Evolutionary conservation across 2,888 invertebrate genomes (phyloP), one percentile per base, ranked within the genome.

Genomic region (Cecidostiba fungosa): DNA sequence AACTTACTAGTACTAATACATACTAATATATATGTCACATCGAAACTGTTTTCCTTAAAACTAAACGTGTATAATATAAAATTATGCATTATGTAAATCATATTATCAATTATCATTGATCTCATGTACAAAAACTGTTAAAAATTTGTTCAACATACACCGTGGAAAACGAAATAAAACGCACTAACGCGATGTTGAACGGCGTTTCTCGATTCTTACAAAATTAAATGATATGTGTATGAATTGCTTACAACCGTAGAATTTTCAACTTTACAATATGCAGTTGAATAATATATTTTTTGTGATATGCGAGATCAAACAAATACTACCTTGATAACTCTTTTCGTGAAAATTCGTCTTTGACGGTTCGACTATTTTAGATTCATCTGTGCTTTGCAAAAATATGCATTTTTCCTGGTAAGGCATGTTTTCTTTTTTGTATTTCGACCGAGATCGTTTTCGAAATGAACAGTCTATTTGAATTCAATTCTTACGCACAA

Each of bases 21-120:
- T 78, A 26, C 70, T 85, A 77, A 77, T 47, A 81, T 36, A 73
- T 77, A 82, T 81, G 43, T 85, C 78, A 85, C 81, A 85, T 82
- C 72, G 77, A 82, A 70, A 74, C 54, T 70, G 14, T 32, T 72
- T 66, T 36, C 5, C 70, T 80, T 43, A 62, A 70, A 72, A 66
- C 5, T 73, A 59, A 23, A 50, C 19, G n/a, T n/a, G 6, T 59
- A n/a, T 76, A 82, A 59, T 59, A 59, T 59, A 59, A 59, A n/a
- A 59, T 59, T 43, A 29, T 47, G 50, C 47, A 47, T 43, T 19
- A 80, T 69, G n/a, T 70, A 80, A 70, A 77, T 39, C 19, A 59
- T 36, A 59, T 39, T 59, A n/a, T 59, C 23, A n/a, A 50, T 85
- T 62, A 19, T 73, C 72, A 81, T 72, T n/a, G 43, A 82, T 70